Base-by-base conservation (phyloP, 1,140 invertebrate genomes). In the Alviniconcha marisindica region DNA sequence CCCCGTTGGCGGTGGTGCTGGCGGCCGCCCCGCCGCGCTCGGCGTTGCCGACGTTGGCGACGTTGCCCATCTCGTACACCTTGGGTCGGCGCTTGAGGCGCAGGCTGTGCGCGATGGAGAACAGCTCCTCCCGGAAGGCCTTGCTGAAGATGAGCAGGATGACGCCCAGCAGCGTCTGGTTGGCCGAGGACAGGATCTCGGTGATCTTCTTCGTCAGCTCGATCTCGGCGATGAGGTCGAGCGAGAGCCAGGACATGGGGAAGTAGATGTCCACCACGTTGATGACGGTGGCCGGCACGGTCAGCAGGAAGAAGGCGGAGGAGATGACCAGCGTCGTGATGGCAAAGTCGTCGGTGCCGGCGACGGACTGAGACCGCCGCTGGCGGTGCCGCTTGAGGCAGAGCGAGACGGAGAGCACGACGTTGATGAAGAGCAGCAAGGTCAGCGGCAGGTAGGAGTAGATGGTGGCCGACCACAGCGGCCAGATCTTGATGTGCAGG, bases 401-500 rank as follows among this genome's bases (percentile, higher is more conserved):
- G 14, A 90, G 71, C 31, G 87, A 87, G 21, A 89, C 85, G 14
- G 87, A 63, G 10, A 91, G 88, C 24, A 87, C 56, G 42, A 91
- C 79, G 83, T 88, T 90, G 44, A 91, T 84, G 40, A 86, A 81
- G 14, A 90, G 85, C 2, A 92, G 81, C 10, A 91, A 76, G 5
- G 87, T 79, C 15, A 92, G 76, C 21, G 91, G 91, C 54, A 92
- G 87, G 78, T 88, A 91, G 18, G 86, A 88, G 81, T 90, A 91
- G 56, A 88, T 86, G n/a, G 88, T 87, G 14, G 89, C 89, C 21
- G 90, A 88, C 63, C 89, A 86, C 91, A 91, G 91, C 7, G 89
- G 89, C 91, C 91, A 92, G n/a, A 90, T 89, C 14, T 88, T 33
- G 18, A 85, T 88, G 79, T 91, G 89, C 24, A 91, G 83, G 66